phyloP scores from a whole-genome alignment of 2,797 vertebrate genomes.

The Peromyscus aztecus region DNA sequence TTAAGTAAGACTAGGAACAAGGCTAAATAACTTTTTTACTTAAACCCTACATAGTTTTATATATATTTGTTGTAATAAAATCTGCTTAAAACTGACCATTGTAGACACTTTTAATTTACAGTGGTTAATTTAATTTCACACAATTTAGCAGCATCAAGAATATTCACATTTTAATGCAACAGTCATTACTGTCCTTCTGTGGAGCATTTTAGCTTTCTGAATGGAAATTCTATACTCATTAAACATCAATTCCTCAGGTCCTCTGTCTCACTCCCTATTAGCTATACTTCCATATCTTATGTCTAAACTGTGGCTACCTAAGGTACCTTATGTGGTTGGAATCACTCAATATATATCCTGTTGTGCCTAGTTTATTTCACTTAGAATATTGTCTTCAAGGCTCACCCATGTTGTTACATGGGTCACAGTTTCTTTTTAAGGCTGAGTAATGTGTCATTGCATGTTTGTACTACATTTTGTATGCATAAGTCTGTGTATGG shows the following conservation, averaged over 20 bases:
- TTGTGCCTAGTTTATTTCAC: neutral
- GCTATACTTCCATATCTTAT: neutral
- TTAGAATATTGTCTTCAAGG: neutral
- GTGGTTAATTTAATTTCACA: neutral
- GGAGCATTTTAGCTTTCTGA: neutral
- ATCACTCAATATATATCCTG: neutral
- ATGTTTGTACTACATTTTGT: neutral
- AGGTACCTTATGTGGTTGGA: neutral
- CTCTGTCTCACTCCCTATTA: neutral
- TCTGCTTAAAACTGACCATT: neutral
- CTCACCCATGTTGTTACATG: neutral
- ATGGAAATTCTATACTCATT: neutral
- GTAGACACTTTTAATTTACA: neutral
- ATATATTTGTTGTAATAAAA: conserved; percentile 7
- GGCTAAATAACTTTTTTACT: neutral
- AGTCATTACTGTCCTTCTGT: neutral
- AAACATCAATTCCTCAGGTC: neutral
- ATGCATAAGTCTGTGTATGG: neutral
- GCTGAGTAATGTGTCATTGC: neutral
- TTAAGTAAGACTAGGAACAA: neutral
- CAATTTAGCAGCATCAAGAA: neutral
- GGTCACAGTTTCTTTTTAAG: neutral
- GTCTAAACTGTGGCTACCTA: neutral
- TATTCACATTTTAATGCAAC: neutral
- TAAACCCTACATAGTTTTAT: neutral